Evolutionary conservation across 2,888 invertebrate genomes (phyloP).

Genomic region (Nephrotoma appendiculata): DNA sequence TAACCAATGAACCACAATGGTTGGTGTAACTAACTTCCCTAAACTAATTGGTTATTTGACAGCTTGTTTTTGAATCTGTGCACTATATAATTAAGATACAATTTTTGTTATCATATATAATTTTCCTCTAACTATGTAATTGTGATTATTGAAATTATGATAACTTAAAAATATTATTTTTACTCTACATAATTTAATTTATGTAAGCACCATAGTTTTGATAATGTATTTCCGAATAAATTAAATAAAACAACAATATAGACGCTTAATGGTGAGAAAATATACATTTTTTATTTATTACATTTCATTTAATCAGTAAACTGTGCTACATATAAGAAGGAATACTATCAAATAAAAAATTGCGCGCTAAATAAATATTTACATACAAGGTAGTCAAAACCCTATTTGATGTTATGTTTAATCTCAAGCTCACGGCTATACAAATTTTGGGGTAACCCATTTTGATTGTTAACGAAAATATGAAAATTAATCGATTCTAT

Average conservation of each 20-base stretch:
- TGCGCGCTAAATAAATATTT: background rate
- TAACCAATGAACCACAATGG: background rate
- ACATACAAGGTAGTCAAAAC: background rate
- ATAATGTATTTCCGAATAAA: background rate
- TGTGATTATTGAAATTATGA: background rate
- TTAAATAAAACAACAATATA: background rate
- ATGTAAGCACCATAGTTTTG: background rate
- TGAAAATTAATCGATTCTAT: too few species aligned
- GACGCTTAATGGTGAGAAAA: background rate
- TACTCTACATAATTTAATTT: background rate
- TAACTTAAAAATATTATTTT: background rate
- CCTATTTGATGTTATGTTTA: background rate
- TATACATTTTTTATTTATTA: background rate
- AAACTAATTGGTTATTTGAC: background rate
- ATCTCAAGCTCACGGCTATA: background rate
- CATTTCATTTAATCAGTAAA: background rate
- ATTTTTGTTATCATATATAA: background rate
- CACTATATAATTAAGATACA: background rate
- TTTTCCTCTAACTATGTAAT: background rate
- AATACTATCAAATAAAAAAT: background rate
- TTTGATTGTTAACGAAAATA: background rate
- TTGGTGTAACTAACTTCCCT: background rate
- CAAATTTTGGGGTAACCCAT: background rate
- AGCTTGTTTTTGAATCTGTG: background rate
- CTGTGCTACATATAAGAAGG: background rate